Conservation (phyloP, 2,113 vertebrate genomes). For the Mobula hypostoma region DNA sequence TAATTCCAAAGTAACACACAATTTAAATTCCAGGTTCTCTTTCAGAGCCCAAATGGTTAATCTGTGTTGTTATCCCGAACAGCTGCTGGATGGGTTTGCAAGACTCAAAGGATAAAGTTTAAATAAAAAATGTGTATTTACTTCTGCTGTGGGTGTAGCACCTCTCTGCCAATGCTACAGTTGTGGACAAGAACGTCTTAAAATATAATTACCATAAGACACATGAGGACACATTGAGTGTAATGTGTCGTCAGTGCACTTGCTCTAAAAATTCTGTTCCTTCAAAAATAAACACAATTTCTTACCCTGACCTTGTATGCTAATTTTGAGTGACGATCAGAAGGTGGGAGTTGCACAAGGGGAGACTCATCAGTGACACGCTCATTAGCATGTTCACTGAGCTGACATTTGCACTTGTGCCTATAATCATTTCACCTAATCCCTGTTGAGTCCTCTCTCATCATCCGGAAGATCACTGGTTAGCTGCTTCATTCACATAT, state of each 20-base stretch:
- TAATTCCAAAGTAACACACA: background rate
- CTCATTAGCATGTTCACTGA: conserved; percentile 67
- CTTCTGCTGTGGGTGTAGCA: conserved; percentile 5
- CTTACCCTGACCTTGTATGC: background rate
- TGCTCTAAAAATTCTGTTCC: background rate
- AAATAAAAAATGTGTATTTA: conserved; percentile 16
- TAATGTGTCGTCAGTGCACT: background rate
- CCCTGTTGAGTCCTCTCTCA: conserved; percentile 59
- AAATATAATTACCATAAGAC: conserved; percentile 1
- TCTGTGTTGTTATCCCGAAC: background rate
- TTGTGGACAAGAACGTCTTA: background rate
- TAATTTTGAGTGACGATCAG: conserved; percentile 22
- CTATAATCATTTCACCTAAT: conserved; percentile 58
- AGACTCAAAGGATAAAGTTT: conserved; percentile 19
- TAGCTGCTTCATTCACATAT: conserved; percentile 75
- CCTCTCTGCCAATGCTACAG: background rate
- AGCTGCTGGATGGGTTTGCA: conserved; percentile 8
- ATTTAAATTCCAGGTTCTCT: background rate
- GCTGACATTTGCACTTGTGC: conserved; percentile 64
- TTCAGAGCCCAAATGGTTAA: conserved; percentile 9
- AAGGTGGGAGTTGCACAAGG: conserved; percentile 44
- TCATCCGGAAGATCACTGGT: conserved; percentile 67
- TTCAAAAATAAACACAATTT: background rate
- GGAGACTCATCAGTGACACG: conserved; percentile 59
- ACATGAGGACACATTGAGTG: background rate